Percentiles rank a stretch among this genome's conserved stretches.
phyloP scores from a whole-genome alignment of 2,797 vertebrate genomes.

The Octomys mimax region DNA sequence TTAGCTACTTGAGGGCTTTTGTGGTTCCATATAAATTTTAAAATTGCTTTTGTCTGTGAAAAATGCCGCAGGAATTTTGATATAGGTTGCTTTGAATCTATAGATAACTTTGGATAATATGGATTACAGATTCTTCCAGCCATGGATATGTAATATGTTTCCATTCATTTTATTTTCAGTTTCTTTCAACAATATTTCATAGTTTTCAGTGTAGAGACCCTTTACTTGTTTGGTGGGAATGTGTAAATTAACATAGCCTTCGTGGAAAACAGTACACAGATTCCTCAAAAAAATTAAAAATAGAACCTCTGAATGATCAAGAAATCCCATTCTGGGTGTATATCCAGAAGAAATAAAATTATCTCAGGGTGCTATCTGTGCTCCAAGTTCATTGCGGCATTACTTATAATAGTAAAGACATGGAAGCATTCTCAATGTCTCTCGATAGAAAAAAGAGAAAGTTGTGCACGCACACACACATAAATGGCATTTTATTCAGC shows the following conservation, averaged over 20 bases:
- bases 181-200: too few relatives aligned
- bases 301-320: background rate
- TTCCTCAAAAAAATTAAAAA: background rate
- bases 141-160: too few relatives aligned
- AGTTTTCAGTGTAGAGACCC: background rate
- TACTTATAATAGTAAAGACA: background rate
- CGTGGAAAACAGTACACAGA: too few relatives aligned
- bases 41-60: background rate
- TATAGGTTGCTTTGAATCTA: background rate
- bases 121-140: background rate
- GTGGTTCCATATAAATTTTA: background rate
- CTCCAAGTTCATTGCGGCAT: background rate
- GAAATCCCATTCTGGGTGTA: background rate
- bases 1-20: background rate
- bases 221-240: background rate
- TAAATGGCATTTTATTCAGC: background rate
- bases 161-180: too few relatives aligned
- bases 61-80: background rate
- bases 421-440: background rate
- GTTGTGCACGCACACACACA: rapidly evolving
- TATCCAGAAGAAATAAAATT: background rate
- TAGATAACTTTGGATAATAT: background rate
- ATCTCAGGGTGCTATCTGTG: background rate
- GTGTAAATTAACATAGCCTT: background rate
- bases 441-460: background rate